A percentile compares a stretch with the other conserved stretches of the same genome.
Conservation (phyloP, 2,797 vertebrate species). For the Carduelis carduelis region DNA sequence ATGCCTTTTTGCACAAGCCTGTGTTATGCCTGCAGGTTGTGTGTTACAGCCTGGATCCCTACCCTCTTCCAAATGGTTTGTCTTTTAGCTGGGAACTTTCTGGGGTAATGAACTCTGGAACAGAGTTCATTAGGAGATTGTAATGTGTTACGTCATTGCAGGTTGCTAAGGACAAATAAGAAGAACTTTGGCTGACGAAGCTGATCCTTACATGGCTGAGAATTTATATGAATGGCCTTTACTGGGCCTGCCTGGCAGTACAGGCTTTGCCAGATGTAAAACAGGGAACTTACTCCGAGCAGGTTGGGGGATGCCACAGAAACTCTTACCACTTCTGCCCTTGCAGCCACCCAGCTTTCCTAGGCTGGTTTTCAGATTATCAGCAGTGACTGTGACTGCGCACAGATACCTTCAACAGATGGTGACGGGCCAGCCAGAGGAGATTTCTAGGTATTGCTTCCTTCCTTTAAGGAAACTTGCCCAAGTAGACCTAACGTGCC, state of each 20-base stretch:
- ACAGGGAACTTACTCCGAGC: accelerated
- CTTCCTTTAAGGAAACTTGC: background rate
- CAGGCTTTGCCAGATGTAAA: background rate
- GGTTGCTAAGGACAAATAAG: background rate
- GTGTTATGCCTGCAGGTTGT: too few relatives aligned
- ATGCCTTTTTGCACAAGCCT: accelerated
- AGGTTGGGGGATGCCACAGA: accelerated
- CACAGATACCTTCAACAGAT: background rate
- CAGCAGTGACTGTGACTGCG: accelerated
- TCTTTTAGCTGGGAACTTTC: background rate
- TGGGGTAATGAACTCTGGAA: background rate
- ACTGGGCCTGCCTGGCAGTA: background rate
- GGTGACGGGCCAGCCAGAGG: background rate
- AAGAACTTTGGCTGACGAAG: background rate
- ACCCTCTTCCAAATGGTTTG: background rate
- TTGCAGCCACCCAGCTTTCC: background rate
- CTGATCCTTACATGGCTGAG: background rate
- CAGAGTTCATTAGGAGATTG: background rate
- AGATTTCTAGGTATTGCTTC: background rate
- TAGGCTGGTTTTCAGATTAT: background rate
- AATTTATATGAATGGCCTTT: background rate
- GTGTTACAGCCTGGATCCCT: accelerated
- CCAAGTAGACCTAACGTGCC: accelerated
- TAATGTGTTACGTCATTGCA: background rate
- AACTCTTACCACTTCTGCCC: background rate